phyloP scores from a whole-genome alignment of 2,113 vertebrate genomes.

The Dicentrarchus labrax region DNA sequence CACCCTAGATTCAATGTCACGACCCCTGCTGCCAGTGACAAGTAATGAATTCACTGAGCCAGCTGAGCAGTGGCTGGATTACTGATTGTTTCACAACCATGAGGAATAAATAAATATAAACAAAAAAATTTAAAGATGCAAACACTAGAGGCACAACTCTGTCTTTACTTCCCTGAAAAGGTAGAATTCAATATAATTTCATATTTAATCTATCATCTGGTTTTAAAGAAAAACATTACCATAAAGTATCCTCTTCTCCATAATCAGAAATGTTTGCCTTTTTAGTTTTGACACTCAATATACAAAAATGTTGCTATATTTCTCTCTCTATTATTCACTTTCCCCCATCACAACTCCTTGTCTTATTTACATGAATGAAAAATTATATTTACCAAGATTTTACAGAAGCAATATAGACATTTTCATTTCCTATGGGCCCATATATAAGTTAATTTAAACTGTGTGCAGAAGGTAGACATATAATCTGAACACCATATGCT shows the following conservation, averaged over 20 bases:
- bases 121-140: slow-evolving; percentile 7
- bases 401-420: background rate
- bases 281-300: background rate
- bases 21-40: slow-evolving; percentile 58
- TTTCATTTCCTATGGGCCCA: background rate
- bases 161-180: background rate
- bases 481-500: slow-evolving; percentile 1
- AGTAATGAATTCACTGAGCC: slow-evolving; percentile 65
- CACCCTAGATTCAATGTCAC: slow-evolving; percentile 64
- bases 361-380: background rate
- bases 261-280: background rate
- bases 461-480: background rate
- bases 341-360: background rate
- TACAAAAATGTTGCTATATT: background rate
- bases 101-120: slow-evolving; percentile 21
- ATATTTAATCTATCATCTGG: background rate
- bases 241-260: background rate
- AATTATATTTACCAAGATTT: no score
- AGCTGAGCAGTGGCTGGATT: slow-evolving; percentile 52
- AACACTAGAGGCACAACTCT: background rate
- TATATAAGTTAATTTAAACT: background rate
- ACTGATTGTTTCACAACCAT: slow-evolving; percentile 44
- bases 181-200: background rate
- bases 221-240: background rate
- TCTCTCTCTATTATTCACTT: background rate